Evolutionary conservation across 1,140 invertebrate genomes (phyloP), one percentile per base, ranked within the genome.

Genomic region (Drosophila quadrilineata): DNA sequence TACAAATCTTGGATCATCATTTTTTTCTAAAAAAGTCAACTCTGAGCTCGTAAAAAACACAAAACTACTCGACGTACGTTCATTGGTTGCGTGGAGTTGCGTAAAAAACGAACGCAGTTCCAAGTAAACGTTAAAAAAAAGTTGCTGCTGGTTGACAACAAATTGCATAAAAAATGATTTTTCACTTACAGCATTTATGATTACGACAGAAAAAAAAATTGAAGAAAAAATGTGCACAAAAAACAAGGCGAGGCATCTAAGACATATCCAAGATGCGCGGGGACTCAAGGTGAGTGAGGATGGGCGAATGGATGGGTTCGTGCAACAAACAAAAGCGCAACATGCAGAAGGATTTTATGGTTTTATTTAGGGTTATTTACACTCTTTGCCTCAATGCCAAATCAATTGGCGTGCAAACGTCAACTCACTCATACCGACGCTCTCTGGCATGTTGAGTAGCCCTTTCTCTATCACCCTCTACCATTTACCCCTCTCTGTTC

Each of bases 261-360:
- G 17, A 3, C 14, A 3, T 12, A 54, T 12, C 59, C 3, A 9
- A n/a, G 36, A 10, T 29, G 19, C 5, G 9, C 14, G 49, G 41
- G 26, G 33, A 28, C n/a, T 80, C 60, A 84, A 71, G 79, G 65
- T 79, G 62, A 69, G 65, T 62, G 24, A 56, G n/a, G n/a, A 6
- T 17, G 36, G 14, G 24, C 35, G 50, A 12, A 38, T 22, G 46
- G 67, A 49, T 59, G 69, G 69, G 35, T 49, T 54, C 28, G 64
- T 40, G 72, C 52, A 35, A 35, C 36, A 41, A 26, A 70, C 62
- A 70, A 65, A 65, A 49, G 62, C 75, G 79, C 79, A 85, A 75
- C 79, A 85, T 84, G 79, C 79, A 79, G 80, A 86, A 86, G 80
- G 80, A 86, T 86, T 86, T 86, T 86, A 86, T 86, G 80, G 80